Evolutionary conservation across 2,888 invertebrate genomes (phyloP).

Genomic region (Hyalella azteca): DNA sequence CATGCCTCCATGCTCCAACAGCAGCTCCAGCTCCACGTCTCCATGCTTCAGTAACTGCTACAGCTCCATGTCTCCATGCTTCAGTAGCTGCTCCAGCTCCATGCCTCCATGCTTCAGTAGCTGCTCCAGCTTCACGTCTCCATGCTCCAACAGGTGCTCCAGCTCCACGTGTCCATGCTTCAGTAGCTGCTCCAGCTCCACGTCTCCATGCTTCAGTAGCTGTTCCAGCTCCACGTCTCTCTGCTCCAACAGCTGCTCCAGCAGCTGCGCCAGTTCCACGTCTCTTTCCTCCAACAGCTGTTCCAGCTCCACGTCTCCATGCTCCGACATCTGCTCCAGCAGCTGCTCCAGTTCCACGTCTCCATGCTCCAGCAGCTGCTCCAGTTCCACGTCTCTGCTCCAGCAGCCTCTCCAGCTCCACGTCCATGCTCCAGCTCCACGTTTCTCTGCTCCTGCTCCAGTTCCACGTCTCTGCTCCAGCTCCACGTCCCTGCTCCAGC

Average conservation of each 20-base stretch:
- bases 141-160: too few species aligned
- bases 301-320: too few species aligned
- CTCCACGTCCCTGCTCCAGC: not conserved
- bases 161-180: conserved; percentile 1
- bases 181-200: not conserved
- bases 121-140: not conserved
- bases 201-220: not conserved
- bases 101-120: not conserved
- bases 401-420: not conserved
- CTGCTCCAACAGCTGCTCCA: too few species aligned
- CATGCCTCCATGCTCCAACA: not conserved
- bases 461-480: not conserved
- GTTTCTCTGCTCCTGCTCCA: not conserved
- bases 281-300: not conserved
- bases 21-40: not conserved
- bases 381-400: conserved; percentile 25
- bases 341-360: conserved; percentile 2
- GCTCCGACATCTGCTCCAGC: conserved; percentile 24
- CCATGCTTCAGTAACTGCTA: too few species aligned
- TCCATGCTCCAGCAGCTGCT: conserved; percentile 10
- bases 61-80: conserved; percentile 12
- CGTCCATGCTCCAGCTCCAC: not conserved
- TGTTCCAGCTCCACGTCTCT: too few species aligned
- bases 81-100: not conserved
- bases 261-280: not conserved